phyloP scores from a whole-genome alignment of 2,797 vertebrate genomes.

The Halcyon chelicuti region DNA sequence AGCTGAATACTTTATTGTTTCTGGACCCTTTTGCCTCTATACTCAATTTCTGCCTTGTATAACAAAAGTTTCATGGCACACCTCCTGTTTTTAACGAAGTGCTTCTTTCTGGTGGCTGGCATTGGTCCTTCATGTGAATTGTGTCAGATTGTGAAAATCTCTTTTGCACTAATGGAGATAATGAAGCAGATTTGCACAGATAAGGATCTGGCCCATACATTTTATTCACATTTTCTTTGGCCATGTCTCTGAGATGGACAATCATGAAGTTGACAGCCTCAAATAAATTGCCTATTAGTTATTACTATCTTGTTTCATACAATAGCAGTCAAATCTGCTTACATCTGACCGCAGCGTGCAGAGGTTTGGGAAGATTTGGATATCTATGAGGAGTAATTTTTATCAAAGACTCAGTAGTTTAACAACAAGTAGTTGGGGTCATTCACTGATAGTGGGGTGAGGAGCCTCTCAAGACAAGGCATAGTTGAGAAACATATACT shows the following conservation, averaged over 20 bases:
- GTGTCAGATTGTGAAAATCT: not conserved
- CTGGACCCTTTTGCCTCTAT: not conserved
- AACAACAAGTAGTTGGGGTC: not conserved
- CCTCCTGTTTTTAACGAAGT: not conserved
- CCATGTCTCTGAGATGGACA: not conserved
- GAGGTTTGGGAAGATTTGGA: not conserved
- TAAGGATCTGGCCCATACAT: not conserved
- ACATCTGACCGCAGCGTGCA: fast-evolving
- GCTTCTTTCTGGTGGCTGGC: not conserved
- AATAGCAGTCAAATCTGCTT: not conserved
- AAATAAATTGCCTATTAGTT: slow-evolving; percentile 35
- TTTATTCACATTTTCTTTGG: slow-evolving; percentile 2
- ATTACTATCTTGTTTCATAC: not conserved
- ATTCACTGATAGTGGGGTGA: not conserved
- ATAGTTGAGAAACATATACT: not conserved
- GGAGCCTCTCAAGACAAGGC: not conserved
- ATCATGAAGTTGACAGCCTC: not conserved
- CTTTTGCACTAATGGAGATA: not conserved
- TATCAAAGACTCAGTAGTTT: not conserved
- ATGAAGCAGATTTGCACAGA: not conserved
- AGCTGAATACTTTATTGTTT: not conserved
- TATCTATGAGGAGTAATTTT: not conserved
- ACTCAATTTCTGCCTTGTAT: not conserved
- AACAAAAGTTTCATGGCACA: not conserved
- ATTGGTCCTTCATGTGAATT: not conserved